A percentile compares a stretch with the other conserved stretches of the same genome.
phyloP scores from a whole-genome alignment of 2,113 vertebrate species.

The Oryzias celebensis region DNA sequence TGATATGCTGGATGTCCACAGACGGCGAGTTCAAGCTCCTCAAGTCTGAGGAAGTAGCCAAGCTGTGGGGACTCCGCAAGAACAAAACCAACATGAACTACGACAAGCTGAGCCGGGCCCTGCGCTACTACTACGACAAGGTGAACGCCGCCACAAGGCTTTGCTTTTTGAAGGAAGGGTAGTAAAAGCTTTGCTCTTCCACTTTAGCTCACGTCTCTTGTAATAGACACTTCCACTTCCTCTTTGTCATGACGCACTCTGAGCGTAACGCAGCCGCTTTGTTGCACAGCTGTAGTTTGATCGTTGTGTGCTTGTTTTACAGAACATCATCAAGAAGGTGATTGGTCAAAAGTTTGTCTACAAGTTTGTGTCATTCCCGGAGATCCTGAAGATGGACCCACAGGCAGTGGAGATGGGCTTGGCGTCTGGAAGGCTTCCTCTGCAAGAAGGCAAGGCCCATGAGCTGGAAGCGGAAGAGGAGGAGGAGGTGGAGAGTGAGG shows the following conservation, averaged over 20 bases:
- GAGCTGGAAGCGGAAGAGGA: constrained; percentile 83
- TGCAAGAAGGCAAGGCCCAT: constrained; percentile 79
- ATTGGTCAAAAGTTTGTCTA: constrained; percentile 98
- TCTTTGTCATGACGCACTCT: constrained; percentile 29
- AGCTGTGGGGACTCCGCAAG: constrained; percentile 95
- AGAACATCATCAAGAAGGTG: constrained; percentile 99
- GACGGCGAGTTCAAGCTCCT: constrained; percentile 98
- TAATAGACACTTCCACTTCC: constrained; percentile 54
- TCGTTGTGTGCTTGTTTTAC: constrained; percentile 42
- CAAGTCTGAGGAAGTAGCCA: constrained; percentile 96
- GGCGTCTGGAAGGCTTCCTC: constrained; percentile 83
- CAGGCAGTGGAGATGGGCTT: constrained; percentile 87
- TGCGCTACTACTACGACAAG: constrained; percentile 98
- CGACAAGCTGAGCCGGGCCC: constrained; percentile 94
- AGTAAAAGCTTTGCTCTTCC: constrained; percentile 14
- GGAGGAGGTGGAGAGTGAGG: constrained; percentile 81
- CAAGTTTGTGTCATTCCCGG: constrained; percentile 96
- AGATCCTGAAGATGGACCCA: constrained; percentile 94
- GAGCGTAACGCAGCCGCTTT: neutral
- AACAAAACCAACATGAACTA: constrained; percentile 99
- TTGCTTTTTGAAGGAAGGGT: neutral
- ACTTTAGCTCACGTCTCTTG: constrained; percentile 21
- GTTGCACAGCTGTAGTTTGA: neutral
- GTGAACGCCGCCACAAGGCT: constrained; percentile 62
- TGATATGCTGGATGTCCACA: constrained; percentile 96